Conservation (phyloP, 2,888 invertebrate species). For the Andrena hattorfiana region DNA sequence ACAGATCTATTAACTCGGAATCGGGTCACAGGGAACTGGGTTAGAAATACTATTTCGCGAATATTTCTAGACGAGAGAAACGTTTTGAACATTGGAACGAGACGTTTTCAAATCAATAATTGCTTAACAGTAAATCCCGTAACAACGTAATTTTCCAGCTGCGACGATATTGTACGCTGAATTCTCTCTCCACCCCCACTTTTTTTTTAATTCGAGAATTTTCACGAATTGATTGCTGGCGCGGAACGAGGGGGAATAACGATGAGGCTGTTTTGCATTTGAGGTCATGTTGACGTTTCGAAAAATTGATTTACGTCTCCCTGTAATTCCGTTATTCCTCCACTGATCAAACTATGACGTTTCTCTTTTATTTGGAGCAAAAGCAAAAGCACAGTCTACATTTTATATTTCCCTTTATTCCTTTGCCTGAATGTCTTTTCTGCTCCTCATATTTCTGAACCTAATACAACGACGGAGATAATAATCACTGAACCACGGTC, state of each 20-base stretch:
- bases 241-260: constrained; percentile 36
- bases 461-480: neutral
- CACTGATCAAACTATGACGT: constrained; percentile 16
- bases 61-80: constrained; percentile 20
- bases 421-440: neutral
- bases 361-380: neutral
- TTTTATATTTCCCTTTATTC: neutral
- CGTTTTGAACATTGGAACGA: constrained; percentile 35
- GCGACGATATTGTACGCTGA: neutral
- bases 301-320: constrained; percentile 39
- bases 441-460: neutral
- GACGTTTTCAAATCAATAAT: constrained; percentile 51
- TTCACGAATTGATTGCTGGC: constrained; percentile 30
- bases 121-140: constrained; percentile 4
- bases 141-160: constrained; percentile 28
- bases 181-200: neutral
- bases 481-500: neutral
- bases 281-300: constrained; percentile 29
- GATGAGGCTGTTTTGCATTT: constrained; percentile 40
- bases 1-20: constrained; percentile 51
- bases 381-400: neutral
- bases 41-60: constrained; percentile 47
- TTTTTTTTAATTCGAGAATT: constrained; percentile 19
- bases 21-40: constrained; percentile 36
- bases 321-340: constrained; percentile 17